phyloP scores from a whole-genome alignment of 2,797 vertebrate species.

The Etheostoma perlongum region DNA sequence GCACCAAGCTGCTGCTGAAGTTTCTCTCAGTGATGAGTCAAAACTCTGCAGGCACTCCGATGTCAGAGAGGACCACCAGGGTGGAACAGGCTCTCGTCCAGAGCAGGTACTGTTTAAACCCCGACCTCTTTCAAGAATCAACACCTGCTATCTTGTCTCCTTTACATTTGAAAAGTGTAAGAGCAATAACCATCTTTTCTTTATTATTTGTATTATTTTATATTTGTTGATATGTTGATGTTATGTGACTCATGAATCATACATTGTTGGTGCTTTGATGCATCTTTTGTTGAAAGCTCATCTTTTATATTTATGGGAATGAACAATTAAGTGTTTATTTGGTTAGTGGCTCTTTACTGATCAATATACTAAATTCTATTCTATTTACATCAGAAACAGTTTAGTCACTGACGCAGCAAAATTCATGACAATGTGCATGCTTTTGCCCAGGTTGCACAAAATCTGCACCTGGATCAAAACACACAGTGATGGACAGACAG shows the following conservation, averaged over 20 bases:
- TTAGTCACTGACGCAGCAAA: not conserved
- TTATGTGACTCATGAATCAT: too few relatives aligned
- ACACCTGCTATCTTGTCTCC: not conserved
- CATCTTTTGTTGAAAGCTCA: not conserved
- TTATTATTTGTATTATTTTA: too few relatives aligned
- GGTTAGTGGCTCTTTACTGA: not conserved
- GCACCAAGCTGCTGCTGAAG: constrained; percentile 93
- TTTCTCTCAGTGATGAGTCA: constrained; percentile 95
- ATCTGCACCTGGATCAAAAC: constrained; percentile 1
- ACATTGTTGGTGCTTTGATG: too few relatives aligned
- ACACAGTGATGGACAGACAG: not conserved
- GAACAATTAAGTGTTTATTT: not conserved
- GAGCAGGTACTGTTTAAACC: constrained; percentile 86
- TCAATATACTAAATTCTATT: not conserved
- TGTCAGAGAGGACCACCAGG: constrained; percentile 85
- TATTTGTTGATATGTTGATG: too few relatives aligned
- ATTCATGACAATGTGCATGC: not conserved
- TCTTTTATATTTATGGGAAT: not conserved
- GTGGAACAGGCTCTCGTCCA: constrained; percentile 94
- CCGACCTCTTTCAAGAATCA: not conserved
- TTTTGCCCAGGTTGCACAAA: not conserved
- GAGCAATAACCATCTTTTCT: too few relatives aligned
- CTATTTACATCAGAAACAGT: not conserved
- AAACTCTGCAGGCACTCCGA: constrained; percentile 83
- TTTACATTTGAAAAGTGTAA: too few relatives aligned